Base-by-base conservation (phyloP, 2,113 vertebrate genomes). In the Microcebus murinus region DNA sequence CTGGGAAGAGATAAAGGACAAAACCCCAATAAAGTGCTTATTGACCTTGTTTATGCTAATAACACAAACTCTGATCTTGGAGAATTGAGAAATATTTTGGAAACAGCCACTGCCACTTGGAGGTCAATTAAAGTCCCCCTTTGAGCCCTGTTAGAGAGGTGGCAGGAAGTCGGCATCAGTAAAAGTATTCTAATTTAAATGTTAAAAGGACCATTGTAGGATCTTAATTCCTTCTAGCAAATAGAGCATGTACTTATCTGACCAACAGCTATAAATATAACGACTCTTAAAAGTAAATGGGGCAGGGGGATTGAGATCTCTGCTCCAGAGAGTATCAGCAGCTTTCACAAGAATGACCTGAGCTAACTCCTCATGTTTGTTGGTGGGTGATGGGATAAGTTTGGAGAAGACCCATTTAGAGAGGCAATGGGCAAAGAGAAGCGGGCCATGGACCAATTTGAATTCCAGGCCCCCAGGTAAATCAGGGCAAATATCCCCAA, bases 141-240 rank as follows among this genome's bases (percentile, higher is more conserved):
- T 39, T 48, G 52, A 88, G 59, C 17, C 10, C 25, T 13, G 14
- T 15, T 8, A 63, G 57, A 70, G 25, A 50, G 67, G 57, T 20
- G 81, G 36, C 27, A 84, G 81, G 71, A 96, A 82, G 59, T 39
- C 80, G 59, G 45, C 50, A 39, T 5, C 95, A 68, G 52, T 55
- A 87, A 81, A 74, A 23, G 6, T 12, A 20, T 52, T 90, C 67
- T 87, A 76, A 94, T 82, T 94, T 95, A 86, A 93, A 87, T 52
- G 34, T 82, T 57, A 70, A 95, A 83, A 90, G 85, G 83, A 83
- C 45, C n/a, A 65, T 55, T 61, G 52, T 1, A 83, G 42, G 50
- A 45, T 81, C 50, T 39, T 77, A 39, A 74, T 91, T 94, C 80
- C 61, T 95, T 73, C 74, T 89, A 73, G 67, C 55, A 96, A 96